phyloP scores from a whole-genome alignment of 2,113 vertebrate species.

The Tautogolabrus adspersus region DNA sequence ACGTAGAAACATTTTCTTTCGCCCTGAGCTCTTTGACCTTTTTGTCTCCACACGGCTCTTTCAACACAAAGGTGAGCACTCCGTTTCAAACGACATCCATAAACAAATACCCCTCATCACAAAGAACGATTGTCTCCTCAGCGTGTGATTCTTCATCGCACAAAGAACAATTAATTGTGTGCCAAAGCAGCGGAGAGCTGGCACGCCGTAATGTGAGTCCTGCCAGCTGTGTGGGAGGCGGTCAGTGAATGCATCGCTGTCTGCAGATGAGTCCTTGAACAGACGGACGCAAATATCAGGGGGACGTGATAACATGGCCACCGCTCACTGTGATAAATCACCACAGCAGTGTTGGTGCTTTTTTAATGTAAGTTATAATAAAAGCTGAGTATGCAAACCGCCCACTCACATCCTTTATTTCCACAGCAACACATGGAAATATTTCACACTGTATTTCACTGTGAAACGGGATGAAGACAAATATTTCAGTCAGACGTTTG shows the following conservation, averaged over 20 bases:
- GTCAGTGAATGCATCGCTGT: conserved; percentile 33
- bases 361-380: too few species aligned
- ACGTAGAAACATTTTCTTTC: background rate
- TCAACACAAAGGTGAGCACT: conserved; percentile 4
- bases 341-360: too few species aligned
- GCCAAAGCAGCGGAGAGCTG: conserved; percentile 31
- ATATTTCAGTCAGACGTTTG: too few species aligned
- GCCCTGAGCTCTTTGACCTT: background rate
- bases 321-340: too few species aligned
- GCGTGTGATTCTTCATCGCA: conserved; percentile 31
- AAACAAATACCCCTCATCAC: conserved; percentile 19
- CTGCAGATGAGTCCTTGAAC: conserved; percentile 25
- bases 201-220: conserved; percentile 21
- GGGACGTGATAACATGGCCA: too few species aligned
- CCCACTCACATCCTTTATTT: too few species aligned
- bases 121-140: conserved; percentile 12
- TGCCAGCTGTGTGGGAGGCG: conserved; percentile 39
- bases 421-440: too few species aligned
- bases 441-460: too few species aligned
- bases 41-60: background rate
- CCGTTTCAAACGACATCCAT: conserved; percentile 3
- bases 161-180: conserved; percentile 34
- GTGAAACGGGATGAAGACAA: too few species aligned
- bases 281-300: conserved; percentile 14
- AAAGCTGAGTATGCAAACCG: too few species aligned